Evolutionary conservation across 2,113 vertebrate species (phyloP), one percentile per base, ranked within the genome.

Genomic region (Alouatta palliata): DNA sequence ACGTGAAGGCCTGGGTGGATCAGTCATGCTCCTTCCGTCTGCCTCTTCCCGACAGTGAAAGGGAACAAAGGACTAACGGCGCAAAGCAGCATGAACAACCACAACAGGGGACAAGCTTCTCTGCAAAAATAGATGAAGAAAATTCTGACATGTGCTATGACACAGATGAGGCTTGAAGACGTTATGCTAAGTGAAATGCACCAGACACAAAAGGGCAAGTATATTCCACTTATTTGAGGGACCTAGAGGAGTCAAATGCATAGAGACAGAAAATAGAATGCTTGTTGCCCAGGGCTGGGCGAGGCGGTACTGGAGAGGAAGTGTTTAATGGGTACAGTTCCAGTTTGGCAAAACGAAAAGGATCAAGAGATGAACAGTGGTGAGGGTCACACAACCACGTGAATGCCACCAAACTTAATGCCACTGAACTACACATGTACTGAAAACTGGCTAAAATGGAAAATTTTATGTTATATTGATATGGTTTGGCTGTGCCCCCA

Each of bases 11-110:
- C 68, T 13, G 27, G 25, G 56, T 0, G 17, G 19, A 13, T n/a
- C 32, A 12, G 16, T 8, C 30, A 10, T 2, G 56, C 30, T n/a
- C 37, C 85, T 89, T 20, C 56, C 7, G 2, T 32, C 17, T 0
- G 6, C 25, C 58, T 49, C 70, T 73, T 64, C 21, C 54, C 7
- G 7, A 75, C 32, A 2, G 9, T 1, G 0, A 70, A 5, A 25
- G 45, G 45, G 61, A 58, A 68, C 43, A n/a, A 71, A 12, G 79
- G 54, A 19, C 64, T 54, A 17, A 9, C 4, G 6, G 30, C 2
- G 8, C 0, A 12, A n/a, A 81, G 66, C 89, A 66, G 27, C 0
- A 0, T 8, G 47, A 21, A 27, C 87, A 66, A 17, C 45, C 5
- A 10, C 81, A 3, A 27, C 3, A 6, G 49, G 79, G 49, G 37